phyloP scores from a whole-genome alignment of 2,888 invertebrate genomes.

The Drosophila affinis region DNA sequence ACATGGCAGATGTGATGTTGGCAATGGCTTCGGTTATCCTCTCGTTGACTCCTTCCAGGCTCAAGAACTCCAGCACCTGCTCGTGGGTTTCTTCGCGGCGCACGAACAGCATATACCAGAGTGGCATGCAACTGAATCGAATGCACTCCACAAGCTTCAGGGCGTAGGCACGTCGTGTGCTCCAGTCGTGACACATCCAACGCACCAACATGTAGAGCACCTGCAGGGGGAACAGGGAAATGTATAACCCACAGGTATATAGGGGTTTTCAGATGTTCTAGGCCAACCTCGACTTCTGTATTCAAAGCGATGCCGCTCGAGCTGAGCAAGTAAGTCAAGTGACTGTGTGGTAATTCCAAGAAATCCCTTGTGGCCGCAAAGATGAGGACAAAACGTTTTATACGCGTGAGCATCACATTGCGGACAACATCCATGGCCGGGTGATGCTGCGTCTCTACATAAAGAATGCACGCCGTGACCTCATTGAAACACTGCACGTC shows the following conservation, averaged over 20 bases:
- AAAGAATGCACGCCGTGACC: slow-evolving; percentile 84
- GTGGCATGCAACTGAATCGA: slow-evolving; percentile 90
- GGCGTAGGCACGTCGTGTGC: slow-evolving; percentile 85
- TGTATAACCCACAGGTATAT: slow-evolving; percentile 1
- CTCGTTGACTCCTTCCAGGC: slow-evolving; percentile 88
- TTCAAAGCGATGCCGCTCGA: slow-evolving; percentile 90
- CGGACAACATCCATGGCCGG: slow-evolving; percentile 81
- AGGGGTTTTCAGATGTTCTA: too few species aligned
- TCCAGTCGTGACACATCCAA: slow-evolving; percentile 90
- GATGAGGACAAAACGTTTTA: slow-evolving; percentile 90
- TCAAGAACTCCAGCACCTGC: slow-evolving; percentile 85
- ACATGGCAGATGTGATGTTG: slow-evolving; percentile 50
- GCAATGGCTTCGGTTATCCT: slow-evolving; percentile 85
- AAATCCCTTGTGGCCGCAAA: slow-evolving; percentile 90
- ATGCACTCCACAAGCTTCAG: slow-evolving; percentile 88
- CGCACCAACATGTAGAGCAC: slow-evolving; percentile 91
- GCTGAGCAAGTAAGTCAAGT: slow-evolving; percentile 87
- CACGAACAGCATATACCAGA: slow-evolving; percentile 90
- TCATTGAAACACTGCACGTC: slow-evolving; percentile 88
- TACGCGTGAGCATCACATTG: slow-evolving; percentile 86
- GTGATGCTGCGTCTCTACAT: slow-evolving; percentile 84
- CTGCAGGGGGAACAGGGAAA: slow-evolving; percentile 76
- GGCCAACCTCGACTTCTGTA: slow-evolving; percentile 84
- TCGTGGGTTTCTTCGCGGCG: slow-evolving; percentile 45
- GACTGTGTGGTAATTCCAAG: slow-evolving; percentile 87